These are phyloP conservation scores for Brachionus plicatilis DNA, from an alignment of 1,140 invertebrate species.

Conservation along the genomic window DNA sequence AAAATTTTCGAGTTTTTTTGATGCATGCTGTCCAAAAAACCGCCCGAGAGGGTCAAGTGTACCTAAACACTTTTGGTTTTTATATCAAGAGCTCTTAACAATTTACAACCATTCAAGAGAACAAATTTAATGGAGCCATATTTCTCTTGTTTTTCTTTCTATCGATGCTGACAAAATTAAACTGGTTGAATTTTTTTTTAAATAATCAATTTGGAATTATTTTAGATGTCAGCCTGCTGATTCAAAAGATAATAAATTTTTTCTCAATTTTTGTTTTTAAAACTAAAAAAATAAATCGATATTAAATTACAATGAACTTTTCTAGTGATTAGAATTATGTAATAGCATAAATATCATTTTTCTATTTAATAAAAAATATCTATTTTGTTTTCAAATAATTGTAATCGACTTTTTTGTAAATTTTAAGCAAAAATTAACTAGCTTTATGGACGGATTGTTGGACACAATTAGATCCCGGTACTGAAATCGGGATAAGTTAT, in stretches of 20 bases:
- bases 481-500: background rate
- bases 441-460: background rate
- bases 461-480: background rate
- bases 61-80: background rate
- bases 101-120: background rate
- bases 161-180: background rate
- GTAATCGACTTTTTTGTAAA: background rate
- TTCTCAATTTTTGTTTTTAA: background rate
- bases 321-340: background rate
- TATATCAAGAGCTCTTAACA: background rate
- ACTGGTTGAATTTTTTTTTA: background rate
- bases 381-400: background rate
- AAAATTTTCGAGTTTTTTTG: background rate
- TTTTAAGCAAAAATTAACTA: background rate
- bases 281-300: background rate
- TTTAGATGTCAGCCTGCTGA: background rate
- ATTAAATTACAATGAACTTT: background rate
- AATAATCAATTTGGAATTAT: background rate
- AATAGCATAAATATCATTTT: background rate
- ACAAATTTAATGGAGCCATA: background rate
- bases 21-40: background rate
- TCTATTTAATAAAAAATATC: background rate
- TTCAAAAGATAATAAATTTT: background rate
- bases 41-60: background rate
- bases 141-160: background rate